Base-by-base conservation (phyloP, 2,888 invertebrate genomes). In the Carterocephalus palaemon region DNA sequence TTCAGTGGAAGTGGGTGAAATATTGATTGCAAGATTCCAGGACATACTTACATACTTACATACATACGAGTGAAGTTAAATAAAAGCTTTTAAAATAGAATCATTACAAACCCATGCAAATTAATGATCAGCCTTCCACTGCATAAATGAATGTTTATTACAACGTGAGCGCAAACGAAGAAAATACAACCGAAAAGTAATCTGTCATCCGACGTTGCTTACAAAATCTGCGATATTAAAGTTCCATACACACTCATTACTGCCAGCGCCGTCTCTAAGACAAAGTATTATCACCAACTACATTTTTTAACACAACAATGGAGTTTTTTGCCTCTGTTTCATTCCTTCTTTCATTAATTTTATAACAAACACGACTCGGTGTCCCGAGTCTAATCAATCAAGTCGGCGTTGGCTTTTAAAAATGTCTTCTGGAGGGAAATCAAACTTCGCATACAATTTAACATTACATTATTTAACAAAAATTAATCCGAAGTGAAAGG, bases 351-450 rank as follows among this genome's bases (percentile, higher is more conserved):
- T 37, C 36, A 23, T 43, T 51, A 45, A 43, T 48, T 43, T 48
- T 32, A 48, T 46, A 36, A 28, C 32, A 45, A 43, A 42, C 43
- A 39, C 37, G 46, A 29, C 33, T 24, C 34, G 31, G 37, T 46
- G 26, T 37, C 49, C 43, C 42, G 39, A 33, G 23, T 28, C 45
- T 49, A 53, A 56, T 56, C 55, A 53, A 56, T 56, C 55, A 52
- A 37, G 23, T 13, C 41, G 46, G 38, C 41, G 31, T 46, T 51
- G 22, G 39, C 42, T 47, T 43, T 46, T 48, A 46, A 48, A 46
- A 48, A 46, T 46, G 41, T 43, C 47, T 45, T 48, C 46, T 46
- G 22, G 41, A 9, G 38, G 47, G 46, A 52, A 50, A 43, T 51
- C 51, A 51, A 41, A 49, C 48, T 48, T 46, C 51, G 46, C 39